Conservation (phyloP, 2,797 vertebrate genomes). For the Acridotheres tristis region DNA sequence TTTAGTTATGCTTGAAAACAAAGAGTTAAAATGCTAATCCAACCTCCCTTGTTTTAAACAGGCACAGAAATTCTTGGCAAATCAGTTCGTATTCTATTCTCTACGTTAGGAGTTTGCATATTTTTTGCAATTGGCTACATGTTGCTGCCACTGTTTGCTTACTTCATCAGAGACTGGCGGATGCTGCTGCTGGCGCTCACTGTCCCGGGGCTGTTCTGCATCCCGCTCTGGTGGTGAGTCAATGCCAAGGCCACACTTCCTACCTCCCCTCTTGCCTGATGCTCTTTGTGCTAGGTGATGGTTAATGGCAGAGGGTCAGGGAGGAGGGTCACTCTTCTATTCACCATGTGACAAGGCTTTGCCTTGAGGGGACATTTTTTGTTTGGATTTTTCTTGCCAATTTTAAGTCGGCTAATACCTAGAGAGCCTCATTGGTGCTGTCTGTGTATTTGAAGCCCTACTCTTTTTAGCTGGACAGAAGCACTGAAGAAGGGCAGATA, state of each 20-base stretch:
- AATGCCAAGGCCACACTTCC: neutral
- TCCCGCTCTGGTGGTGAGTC: conserved; percentile 92
- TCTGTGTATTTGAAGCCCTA: neutral
- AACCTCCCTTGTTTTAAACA: conserved; percentile 77
- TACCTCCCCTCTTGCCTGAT: neutral
- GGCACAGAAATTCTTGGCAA: conserved; percentile 87
- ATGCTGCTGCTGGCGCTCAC: conserved; percentile 82
- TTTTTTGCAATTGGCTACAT: conserved; percentile 90
- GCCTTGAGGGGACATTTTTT: neutral
- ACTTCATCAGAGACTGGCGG: conserved; percentile 88
- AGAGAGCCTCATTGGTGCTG: neutral
- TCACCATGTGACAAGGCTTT: neutral
- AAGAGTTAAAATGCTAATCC: conserved; percentile 67
- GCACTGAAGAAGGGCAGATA: neutral
- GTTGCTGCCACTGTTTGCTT: conserved; percentile 86
- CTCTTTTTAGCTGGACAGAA: neutral
- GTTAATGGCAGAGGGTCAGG: neutral
- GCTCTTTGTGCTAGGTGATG: neutral
- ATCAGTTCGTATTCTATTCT: conserved; percentile 82
- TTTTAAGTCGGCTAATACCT: neutral
- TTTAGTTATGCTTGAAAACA: neutral
- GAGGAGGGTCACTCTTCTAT: neutral
- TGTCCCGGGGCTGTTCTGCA: conserved; percentile 78
- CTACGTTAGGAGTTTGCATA: conserved; percentile 84
- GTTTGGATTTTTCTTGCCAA: neutral